phyloP scores from a whole-genome alignment of 1,140 invertebrate genomes.

The Scaptodrosophila lebanonensis region DNA sequence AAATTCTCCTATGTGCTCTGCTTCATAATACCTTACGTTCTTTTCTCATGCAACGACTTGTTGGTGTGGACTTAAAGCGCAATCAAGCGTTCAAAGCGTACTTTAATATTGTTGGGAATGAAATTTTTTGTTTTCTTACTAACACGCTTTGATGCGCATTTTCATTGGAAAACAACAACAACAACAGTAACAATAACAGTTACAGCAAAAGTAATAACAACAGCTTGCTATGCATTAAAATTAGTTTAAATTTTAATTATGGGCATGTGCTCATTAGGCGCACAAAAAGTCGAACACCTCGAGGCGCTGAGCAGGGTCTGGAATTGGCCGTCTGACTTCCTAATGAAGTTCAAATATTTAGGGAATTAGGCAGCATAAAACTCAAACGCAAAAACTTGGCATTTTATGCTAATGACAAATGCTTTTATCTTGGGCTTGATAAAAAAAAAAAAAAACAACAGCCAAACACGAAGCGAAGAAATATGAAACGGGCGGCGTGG shows the following conservation, averaged over 20 bases:
- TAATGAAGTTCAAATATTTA: slow-evolving; percentile 73
- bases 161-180: too few species aligned
- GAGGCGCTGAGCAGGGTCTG: not conserved
- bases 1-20: too few species aligned
- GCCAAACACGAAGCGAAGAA: not conserved
- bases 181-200: too few species aligned
- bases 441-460: slow-evolving; percentile 22
- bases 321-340: slow-evolving; percentile 7
- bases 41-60: not conserved
- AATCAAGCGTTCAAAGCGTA: slow-evolving; percentile 51
- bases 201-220: too few species aligned
- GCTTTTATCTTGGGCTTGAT: slow-evolving; percentile 59
- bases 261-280: slow-evolving; percentile 41
- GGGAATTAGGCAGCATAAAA: slow-evolving; percentile 27
- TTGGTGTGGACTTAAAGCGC: slow-evolving; percentile 21
- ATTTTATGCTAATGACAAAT: slow-evolving; percentile 75
- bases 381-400: slow-evolving; percentile 35
- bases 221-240: slow-evolving; percentile 37
- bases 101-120: slow-evolving; percentile 4
- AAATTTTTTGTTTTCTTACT: too few species aligned
- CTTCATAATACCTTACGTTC: too few species aligned
- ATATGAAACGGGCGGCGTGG: slow-evolving; percentile 16
- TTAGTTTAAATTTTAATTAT: slow-evolving; percentile 67
- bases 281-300: slow-evolving; percentile 8
- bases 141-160: too few species aligned